Base-by-base conservation (phyloP, 2,888 invertebrate species). In the Slavum lentiscoides region DNA sequence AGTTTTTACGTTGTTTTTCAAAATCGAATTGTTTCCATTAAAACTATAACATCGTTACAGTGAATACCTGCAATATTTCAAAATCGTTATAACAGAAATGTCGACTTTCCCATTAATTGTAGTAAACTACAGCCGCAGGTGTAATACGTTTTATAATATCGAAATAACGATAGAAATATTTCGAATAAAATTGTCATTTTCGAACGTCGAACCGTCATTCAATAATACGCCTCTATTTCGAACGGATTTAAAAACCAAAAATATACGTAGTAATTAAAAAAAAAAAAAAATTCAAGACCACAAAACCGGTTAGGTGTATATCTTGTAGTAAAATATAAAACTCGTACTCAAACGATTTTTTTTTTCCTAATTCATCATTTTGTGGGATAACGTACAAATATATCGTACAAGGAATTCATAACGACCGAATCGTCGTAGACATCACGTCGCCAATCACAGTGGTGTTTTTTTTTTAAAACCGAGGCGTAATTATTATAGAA, bases 371-470 rank as follows among this genome's bases (percentile, higher is more conserved):
- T 64, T 55, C 3, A n/a, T 39, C 13, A 39, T 58, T 30, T 30
- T 39, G 7, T 11, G 15, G 2, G 2, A 64, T 37, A n/a, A 13
- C 53, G 7, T 17, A 21, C 15, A 39, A n/a, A 55, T 13, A 49
- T 6, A n/a, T 37, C 21, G n/a, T 64, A 55, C 21, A 66, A 74
- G 13, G 39, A 66, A 66, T 74, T 58, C 58, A 67, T 58, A 6
- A 66, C 13, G 19, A 13, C 17, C 7, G 11, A 66, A 64, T 19
- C n/a, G 15, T 6, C 9, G 39, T 37, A 64, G 64, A 64, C 55
- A 64, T 19, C 13, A 19, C 4, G 70, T 53, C 55, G 55, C 55
- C 37, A 64, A 39, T 19, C 49, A 13, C 7, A 37, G 62, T 39
- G 37, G 58, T 61, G 49, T 9, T 61, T 37, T 55, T 19, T 64